Conservation (phyloP, 2,113 vertebrate species). For the Vulpes vulpes region DNA sequence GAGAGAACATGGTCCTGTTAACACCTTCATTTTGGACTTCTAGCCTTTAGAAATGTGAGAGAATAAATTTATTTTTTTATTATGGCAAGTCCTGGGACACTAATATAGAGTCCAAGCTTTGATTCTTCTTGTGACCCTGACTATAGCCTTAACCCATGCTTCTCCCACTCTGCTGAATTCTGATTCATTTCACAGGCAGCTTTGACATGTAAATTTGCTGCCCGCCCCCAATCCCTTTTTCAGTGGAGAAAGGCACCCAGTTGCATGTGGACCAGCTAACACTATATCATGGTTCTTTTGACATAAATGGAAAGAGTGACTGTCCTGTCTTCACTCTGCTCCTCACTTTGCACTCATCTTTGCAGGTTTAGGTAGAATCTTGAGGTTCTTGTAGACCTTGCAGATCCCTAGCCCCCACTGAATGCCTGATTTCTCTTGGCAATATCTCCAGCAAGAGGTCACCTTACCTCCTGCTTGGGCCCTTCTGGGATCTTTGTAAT, state of each 20-base stretch:
- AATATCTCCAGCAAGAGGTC: not conserved
- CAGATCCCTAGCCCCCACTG: not conserved
- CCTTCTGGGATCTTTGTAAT: not conserved
- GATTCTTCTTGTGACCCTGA: not conserved
- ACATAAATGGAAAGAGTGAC: not conserved
- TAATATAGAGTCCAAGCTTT: not conserved
- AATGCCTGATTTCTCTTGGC: not conserved
- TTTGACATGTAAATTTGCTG: not conserved
- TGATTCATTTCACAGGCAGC: not conserved
- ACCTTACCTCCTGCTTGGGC: not conserved
- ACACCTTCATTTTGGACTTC: constrained; percentile 3
- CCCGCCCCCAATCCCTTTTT: not conserved
- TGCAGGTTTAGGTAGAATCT: not conserved
- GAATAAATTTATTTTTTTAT: not conserved
- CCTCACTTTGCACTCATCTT: not conserved
- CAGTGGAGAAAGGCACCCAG: not conserved
- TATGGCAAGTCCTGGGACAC: not conserved
- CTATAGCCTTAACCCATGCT: not conserved
- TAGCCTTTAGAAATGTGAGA: not conserved
- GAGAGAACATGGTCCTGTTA: not conserved
- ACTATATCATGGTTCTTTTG: not conserved
- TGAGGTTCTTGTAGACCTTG: not conserved
- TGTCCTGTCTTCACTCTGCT: not conserved
- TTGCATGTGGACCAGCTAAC: not conserved
- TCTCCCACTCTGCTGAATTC: not conserved